These are phyloP conservation scores for Ictidomys tridecemlineatus DNA, from an alignment of 2,113 vertebrate species.

Conservation along the genomic window DNA sequence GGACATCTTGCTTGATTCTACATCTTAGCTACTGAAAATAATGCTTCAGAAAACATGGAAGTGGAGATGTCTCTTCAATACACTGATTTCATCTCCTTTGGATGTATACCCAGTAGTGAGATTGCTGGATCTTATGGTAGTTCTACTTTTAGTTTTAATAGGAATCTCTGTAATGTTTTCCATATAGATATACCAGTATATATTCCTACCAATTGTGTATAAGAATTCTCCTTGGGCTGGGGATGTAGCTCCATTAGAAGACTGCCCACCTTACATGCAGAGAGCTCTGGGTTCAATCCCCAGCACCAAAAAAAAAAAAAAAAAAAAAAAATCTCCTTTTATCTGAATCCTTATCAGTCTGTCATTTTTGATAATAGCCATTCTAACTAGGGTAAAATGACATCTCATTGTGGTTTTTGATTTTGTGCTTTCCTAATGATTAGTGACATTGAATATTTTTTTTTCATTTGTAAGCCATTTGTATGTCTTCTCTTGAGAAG, in stretches of 20 bases:
- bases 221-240: background rate
- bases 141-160: background rate
- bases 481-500: too few species aligned
- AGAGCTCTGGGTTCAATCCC: too few species aligned
- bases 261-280: too few species aligned
- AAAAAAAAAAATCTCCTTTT: too few species aligned
- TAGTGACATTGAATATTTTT: background rate
- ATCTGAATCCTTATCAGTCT: too few species aligned
- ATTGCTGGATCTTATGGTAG: background rate
- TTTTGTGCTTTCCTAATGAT: background rate
- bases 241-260: too few species aligned
- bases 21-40: background rate
- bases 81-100: background rate
- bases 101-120: background rate
- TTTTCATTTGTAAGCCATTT: background rate
- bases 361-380: too few species aligned
- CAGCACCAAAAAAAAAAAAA: too few species aligned
- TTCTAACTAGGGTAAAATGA: too few species aligned
- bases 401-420: background rate
- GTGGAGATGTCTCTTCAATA: background rate
- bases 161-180: background rate
- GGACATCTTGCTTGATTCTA: background rate
- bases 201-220: background rate
- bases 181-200: background rate
- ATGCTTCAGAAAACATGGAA: background rate